A percentile compares a stretch with the other conserved stretches of the same genome.
Evolutionary conservation across 92 coral and sea anemone species (phyloP).

Genomic region (Nematostella vectensis): DNA sequence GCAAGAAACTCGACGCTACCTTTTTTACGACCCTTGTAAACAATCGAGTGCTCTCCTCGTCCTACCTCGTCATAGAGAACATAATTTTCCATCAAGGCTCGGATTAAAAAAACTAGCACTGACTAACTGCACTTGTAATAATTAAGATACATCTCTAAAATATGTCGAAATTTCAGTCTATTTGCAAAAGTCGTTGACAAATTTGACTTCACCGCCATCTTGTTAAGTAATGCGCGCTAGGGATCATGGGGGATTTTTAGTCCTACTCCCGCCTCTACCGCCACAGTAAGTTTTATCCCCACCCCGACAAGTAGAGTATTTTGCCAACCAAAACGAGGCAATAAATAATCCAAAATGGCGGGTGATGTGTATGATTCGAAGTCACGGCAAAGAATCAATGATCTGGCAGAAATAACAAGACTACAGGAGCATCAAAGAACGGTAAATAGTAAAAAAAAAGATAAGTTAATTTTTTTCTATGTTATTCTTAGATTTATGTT

Average conservation of each 20-base stretch:
- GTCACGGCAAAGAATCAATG: slow-evolving; percentile 34
- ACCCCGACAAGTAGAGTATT: slow-evolving; percentile 7
- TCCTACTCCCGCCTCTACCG: too few species aligned
- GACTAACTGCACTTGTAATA: too few species aligned
- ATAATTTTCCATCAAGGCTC: slow-evolving; percentile 76
- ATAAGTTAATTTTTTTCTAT: not conserved
- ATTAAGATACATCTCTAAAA: too few species aligned
- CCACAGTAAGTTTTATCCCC: too few species aligned
- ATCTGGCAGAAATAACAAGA: slow-evolving; percentile 50
- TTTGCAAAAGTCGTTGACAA: slow-evolving; percentile 1
- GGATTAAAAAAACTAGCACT: too few species aligned
- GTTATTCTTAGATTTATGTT: not conserved
- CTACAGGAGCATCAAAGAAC: slow-evolving; percentile 64
- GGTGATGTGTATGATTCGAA: slow-evolving; percentile 4
- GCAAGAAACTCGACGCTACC: slow-evolving; percentile 96
- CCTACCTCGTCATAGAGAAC: slow-evolving; percentile 96
- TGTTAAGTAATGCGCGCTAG: not conserved
- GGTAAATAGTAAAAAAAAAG: slow-evolving; percentile 23
- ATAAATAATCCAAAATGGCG: slow-evolving; percentile 40
- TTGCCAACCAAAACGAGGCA: slow-evolving; percentile 2
- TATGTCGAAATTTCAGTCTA: not conserved
- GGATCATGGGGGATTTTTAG: too few species aligned
- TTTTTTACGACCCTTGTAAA: slow-evolving; percentile 95
- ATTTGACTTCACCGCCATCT: slow-evolving; percentile 27
- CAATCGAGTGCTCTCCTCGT: slow-evolving; percentile 84